phyloP scores from a whole-genome alignment of 2,113 vertebrate genomes.

The Gavialis gangeticus region DNA sequence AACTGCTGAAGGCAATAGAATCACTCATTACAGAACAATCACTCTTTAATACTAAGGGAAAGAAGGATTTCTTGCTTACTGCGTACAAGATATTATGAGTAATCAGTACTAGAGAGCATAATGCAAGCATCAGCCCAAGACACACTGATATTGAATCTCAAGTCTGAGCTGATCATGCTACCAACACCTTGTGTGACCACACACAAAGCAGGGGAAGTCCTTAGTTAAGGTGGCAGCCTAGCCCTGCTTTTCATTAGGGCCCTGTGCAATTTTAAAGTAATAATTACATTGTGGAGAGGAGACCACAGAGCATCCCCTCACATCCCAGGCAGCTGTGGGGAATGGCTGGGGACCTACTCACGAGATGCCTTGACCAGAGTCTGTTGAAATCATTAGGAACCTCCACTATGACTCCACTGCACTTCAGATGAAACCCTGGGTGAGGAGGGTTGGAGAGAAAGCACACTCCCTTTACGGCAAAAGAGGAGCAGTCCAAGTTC shows the following conservation, averaged over 20 bases:
- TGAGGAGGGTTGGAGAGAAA: neutral
- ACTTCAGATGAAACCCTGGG: neutral
- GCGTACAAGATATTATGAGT: neutral
- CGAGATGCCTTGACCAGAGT: no score
- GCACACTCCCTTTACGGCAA: neutral
- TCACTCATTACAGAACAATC: neutral
- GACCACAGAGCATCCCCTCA: neutral
- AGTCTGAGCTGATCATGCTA: neutral
- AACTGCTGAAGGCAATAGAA: neutral
- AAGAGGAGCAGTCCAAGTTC: neutral
- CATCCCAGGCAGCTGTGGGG: neutral
- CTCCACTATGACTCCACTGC: neutral
- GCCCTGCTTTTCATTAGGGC: neutral
- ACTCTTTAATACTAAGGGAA: neutral
- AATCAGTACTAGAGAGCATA: neutral
- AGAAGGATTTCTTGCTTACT: neutral
- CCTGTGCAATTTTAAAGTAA: neutral
- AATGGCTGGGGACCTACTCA: neutral
- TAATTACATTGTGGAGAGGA: neutral
- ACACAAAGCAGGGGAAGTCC: neutral
- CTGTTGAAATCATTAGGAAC: neutral
- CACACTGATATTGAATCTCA: neutral
- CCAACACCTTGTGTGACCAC: neutral
- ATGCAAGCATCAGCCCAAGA: neutral
- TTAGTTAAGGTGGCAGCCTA: neutral